These are phyloP conservation scores for Apolygus lucorum DNA, from an alignment of 1,140 invertebrate species.

Conservation along the genomic window DNA sequence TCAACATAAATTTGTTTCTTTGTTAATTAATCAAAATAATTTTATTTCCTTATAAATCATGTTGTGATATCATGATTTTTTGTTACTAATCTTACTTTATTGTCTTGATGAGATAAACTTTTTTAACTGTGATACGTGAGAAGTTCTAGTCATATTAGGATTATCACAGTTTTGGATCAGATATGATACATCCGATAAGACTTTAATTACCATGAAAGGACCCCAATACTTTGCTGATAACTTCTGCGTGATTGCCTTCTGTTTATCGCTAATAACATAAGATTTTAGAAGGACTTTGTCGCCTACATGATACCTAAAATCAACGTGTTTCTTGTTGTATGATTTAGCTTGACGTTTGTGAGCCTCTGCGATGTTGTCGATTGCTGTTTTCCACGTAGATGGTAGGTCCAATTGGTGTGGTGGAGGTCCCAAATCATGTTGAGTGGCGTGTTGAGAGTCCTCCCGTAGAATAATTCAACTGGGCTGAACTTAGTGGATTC, in stretches of 20 bases:
- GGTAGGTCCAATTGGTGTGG: background rate
- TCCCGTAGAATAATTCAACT: background rate
- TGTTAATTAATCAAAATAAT: too few relatives aligned
- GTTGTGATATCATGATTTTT: too few relatives aligned
- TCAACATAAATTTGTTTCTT: too few relatives aligned
- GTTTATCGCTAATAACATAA: background rate
- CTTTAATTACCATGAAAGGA: background rate
- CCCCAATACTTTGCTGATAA: background rate
- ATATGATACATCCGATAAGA: background rate
- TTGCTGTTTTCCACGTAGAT: background rate
- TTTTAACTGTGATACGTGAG: background rate
- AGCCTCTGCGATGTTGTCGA: background rate
- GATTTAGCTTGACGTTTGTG: background rate
- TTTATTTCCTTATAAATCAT: too few relatives aligned
- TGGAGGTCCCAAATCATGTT: background rate
- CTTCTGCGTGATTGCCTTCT: background rate
- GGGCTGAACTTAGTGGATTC: background rate
- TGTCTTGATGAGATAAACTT: too few relatives aligned
- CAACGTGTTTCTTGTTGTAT: background rate
- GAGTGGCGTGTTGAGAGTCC: background rate
- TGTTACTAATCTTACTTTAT: too few relatives aligned
- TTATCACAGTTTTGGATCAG: background rate
- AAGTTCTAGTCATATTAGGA: background rate
- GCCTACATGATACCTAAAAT: background rate
- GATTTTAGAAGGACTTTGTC: background rate